Conservation (phyloP, 2,797 vertebrate species). For the Taenioides sp. region DNA sequence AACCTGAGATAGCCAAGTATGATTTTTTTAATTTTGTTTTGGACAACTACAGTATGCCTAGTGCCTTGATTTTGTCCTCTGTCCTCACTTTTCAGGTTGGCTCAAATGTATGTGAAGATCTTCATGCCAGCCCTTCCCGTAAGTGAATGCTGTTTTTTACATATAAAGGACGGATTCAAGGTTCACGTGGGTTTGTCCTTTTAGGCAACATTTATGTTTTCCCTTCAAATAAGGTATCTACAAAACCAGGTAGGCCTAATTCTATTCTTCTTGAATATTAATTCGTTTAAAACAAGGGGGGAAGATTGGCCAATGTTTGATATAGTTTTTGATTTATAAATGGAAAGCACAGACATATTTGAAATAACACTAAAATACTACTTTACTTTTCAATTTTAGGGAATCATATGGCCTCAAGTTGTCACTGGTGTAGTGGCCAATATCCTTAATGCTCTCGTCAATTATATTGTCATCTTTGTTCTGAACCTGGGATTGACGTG, state of each 20-base stretch:
- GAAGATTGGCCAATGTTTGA: neutral
- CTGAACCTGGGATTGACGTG: slow-evolving; percentile 87
- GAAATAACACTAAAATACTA: neutral
- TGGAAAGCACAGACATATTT: neutral
- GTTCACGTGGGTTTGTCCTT: slow-evolving; percentile 4
- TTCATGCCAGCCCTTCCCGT: slow-evolving; percentile 92
- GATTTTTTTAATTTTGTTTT: neutral
- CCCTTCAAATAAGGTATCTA: slow-evolving; percentile 65
- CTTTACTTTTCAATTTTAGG: slow-evolving; percentile 69
- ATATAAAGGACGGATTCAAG: neutral
- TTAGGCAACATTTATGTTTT: slow-evolving; percentile 73
- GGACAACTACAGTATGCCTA: no score
- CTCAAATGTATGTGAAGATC: slow-evolving; percentile 88
- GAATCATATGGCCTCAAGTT: slow-evolving; percentile 87
- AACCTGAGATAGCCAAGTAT: slow-evolving; percentile 84
- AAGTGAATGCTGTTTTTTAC: slow-evolving; percentile 61
- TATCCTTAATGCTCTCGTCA: slow-evolving; percentile 83
- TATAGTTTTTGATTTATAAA: neutral
- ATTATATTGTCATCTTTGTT: slow-evolving; percentile 81
- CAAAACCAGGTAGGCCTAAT: slow-evolving; percentile 70
- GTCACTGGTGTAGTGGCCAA: slow-evolving; percentile 84
- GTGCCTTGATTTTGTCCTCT: neutral
- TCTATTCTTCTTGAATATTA: neutral
- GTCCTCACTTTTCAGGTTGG: slow-evolving; percentile 73
- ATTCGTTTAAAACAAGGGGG: neutral